Base-by-base conservation (phyloP, 2,888 invertebrate genomes). In the Camponotus fellah region DNA sequence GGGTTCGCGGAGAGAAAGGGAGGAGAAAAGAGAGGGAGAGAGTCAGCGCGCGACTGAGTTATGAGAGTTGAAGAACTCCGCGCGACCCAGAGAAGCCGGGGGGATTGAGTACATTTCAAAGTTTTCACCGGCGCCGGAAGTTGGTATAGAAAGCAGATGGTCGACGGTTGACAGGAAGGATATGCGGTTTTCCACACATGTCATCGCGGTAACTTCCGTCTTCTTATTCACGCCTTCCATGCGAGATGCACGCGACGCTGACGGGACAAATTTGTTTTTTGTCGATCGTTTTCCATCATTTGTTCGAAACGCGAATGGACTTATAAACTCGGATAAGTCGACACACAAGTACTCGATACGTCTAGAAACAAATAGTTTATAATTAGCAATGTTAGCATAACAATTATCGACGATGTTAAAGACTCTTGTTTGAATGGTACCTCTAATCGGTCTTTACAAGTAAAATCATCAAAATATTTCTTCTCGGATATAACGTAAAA, bases 181-280 rank as follows among this genome's bases (percentile, higher is more conserved):
- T 91, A 90, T 91, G 92, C 82, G 92, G 92, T 92, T 90, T 90
- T 89, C 89, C 89, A 91, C 92, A 89, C 87, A 87, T 90, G 89
- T 86, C 90, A 65, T 62, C 68, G 84, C 58, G 49, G 5, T 14
- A 58, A 21, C 14, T 56, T 14, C 1, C 37, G 26, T 4, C 46
- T 58, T 21, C 21, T 21, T 21, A 10, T 21, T 58, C 58, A n/a
- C 21, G 10, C 58, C 8, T n/a, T 8, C 14, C 62, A 46, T 69
- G 37, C 43, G 46, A 53, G 56, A 65, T 17, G 69, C 68, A 56
- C 37, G 46, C 75, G 69, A 64, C 56, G 46, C 9, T 49, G 56
- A 71, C 37, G 12, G 6, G 49, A n/a, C 40, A 76, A 79, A 75
- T 64, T 58, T 34, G 17, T n/a, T n/a, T n/a, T n/a, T n/a, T n/a